Base-by-base conservation (phyloP, 2,888 invertebrate genomes). In the Dinocampus coccinellae region DNA sequence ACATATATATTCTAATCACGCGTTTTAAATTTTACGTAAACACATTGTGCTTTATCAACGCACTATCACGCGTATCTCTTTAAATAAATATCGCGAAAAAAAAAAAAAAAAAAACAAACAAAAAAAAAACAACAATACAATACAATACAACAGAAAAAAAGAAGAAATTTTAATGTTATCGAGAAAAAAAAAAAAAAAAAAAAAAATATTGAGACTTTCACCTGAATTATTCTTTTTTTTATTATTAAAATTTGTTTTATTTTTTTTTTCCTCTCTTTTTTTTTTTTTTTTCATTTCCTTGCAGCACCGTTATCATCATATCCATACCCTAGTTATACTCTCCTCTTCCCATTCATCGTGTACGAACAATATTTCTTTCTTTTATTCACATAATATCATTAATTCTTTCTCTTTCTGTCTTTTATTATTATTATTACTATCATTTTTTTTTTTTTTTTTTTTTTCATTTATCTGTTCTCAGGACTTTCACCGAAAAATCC, bases 401-500 rank as follows among this genome's bases (percentile, higher is more conserved):
- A n/a, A n/a, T n/a, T n/a, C n/a, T n/a, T n/a, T n/a, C n/a, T n/a
- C n/a, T n/a, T n/a, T n/a, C n/a, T n/a, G n/a, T n/a, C n/a, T n/a
- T n/a, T n/a, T n/a, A n/a, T 53, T 22, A 4, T 53, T 29, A 4
- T n/a, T 39, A n/a, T n/a, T 9, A n/a, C n/a, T 11, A 16, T n/a
- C 47, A n/a, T n/a, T 16, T n/a, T n/a, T 47, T 47, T 47, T 16
- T n/a, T 26, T 57, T 13, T 26, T 29, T 16, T 57, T 29, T 13
- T 11, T 6, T 57, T 29, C 11, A 13, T 55, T 58, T 16, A 7
- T 16, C 16, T 1, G 4, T 58, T 16, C 6, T 26, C 10, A 34
- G 34, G 16, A 58, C 58, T 58, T 58, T 58, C 58, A 16, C 58
- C 58, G 3, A 58, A 58, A 57, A 58, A 58, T 34, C 9, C 34